Percentiles rank a stretch among this genome's conserved stretches.
Conservation (phyloP, 2,113 vertebrate species). For the Tonatia bakeri region DNA sequence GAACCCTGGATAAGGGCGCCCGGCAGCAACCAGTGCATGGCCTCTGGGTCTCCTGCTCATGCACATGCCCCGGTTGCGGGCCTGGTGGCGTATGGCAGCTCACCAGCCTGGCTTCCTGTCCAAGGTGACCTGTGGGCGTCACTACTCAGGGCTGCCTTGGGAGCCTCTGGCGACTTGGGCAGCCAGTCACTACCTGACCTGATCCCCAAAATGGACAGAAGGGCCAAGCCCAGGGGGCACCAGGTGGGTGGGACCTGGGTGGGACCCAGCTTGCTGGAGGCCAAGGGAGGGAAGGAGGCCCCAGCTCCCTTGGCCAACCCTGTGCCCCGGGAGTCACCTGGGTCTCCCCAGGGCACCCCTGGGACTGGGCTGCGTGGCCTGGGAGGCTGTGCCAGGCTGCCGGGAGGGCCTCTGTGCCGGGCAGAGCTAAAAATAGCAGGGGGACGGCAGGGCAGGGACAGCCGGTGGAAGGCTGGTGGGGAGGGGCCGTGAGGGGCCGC, state of each 20-base stretch:
- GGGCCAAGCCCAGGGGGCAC: background rate
- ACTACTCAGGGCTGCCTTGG: background rate
- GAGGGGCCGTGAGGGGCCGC: slow-evolving; percentile 43
- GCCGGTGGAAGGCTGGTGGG: slow-evolving; percentile 25
- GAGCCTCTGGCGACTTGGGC: background rate
- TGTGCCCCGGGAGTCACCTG: slow-evolving; percentile 77
- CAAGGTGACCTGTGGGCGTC: slow-evolving; percentile 46
- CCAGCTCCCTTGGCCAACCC: rapidly evolving
- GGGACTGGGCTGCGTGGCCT: background rate
- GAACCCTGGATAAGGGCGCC: background rate
- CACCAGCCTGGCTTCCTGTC: rapidly evolving
- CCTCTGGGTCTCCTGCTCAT: background rate
- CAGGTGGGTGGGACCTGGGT: rapidly evolving
- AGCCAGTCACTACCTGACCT: background rate
- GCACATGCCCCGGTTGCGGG: background rate
- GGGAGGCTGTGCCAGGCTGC: slow-evolving; percentile 60
- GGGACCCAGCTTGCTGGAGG: background rate
- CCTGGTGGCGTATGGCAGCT: rapidly evolving
- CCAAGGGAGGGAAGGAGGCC: background rate
- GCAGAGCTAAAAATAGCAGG: slow-evolving; percentile 87
- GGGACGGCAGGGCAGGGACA: slow-evolving; percentile 33
- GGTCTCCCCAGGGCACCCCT: slow-evolving; percentile 63
- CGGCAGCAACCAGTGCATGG: rapidly evolving
- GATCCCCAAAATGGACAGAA: background rate
- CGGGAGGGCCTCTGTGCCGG: slow-evolving; percentile 80